Base-by-base conservation (phyloP, 1,140 invertebrate genomes). In the Eupristina koningsbergeri region DNA sequence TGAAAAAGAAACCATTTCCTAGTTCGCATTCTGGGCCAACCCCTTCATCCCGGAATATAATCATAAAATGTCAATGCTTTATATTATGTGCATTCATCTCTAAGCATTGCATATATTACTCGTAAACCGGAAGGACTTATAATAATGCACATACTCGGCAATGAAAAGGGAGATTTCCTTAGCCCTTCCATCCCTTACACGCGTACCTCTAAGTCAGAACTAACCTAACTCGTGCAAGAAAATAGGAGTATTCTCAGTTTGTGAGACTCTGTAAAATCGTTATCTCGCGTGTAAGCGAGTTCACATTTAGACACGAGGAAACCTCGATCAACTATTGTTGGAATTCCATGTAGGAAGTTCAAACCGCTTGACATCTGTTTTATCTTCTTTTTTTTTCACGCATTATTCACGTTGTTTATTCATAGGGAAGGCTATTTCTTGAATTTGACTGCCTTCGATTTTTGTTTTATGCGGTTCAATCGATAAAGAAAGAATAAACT, bases 261-360 rank as follows among this genome's bases (percentile, higher is more conserved):
- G 29, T 9, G 34, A 36, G 34, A 53, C 53, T 26, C 6, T 41
- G 53, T 81, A 63, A 81, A 81, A 74, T 61, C 80, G 69, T 81
- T 61, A 74, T 81, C 39, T 39, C 50, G 39, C 53, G 31, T 9
- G 19, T 31, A 39, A 53, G 50, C n/a, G 34, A 76, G 47, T 45
- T 45, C 19, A 8, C 74, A 47, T 58, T 47, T 3, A 73, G 45
- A 17, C 22, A 63, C 1, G 22, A 26, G 34, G 47, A 22, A 22
- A 8, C 19, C 79, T 13, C 61, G 31, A n/a, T 31, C 7, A 77
- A 83, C 74, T 83, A 83, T 83, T 83, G 78, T 67, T 29, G n/a
- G 50, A 71, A 78, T 83, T 61, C 61, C 75, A 78, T 83, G 76
- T 82, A 77, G 31, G 31, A n/a, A 19, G 50, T 34, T 50, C 17